phyloP scores from a whole-genome alignment of 2,888 invertebrate species.

The Pyrgus malvae region DNA sequence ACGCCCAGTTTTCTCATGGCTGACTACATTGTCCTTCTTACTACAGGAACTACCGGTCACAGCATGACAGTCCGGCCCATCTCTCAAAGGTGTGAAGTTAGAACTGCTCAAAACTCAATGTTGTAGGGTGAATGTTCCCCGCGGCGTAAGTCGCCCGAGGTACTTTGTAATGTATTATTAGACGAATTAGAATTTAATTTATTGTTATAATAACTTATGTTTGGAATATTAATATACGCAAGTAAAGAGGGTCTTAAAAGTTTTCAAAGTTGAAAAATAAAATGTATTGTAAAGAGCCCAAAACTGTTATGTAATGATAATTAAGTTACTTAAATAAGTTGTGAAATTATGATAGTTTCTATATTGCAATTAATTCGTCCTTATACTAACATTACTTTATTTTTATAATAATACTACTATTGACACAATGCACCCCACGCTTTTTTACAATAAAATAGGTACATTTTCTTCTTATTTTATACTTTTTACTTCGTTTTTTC shows the following conservation, averaged over 20 bases:
- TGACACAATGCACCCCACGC: no score
- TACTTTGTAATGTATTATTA: constrained; percentile 57
- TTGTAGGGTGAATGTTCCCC: constrained; percentile 41
- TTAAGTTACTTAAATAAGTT: no score
- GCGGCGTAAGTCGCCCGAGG: constrained; percentile 48
- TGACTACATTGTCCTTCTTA: constrained; percentile 33
- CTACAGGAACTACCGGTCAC: constrained; percentile 48
- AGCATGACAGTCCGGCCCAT: constrained; percentile 55
- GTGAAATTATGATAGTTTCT: no score
- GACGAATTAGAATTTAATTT: constrained; percentile 63
- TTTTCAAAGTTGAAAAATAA: neutral
- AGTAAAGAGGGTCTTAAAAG: neutral
- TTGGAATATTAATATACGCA: constrained; percentile 3
- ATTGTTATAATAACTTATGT: constrained; percentile 46
- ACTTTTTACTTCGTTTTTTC: no score
- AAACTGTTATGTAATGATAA: no score
- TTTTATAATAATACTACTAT: no score
- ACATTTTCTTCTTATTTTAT: no score
- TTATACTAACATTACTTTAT: no score
- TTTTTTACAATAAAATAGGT: no score
- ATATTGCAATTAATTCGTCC: no score
- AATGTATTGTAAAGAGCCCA: neutral
- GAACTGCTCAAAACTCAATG: neutral
- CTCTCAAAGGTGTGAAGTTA: neutral
- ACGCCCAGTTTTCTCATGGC: constrained; percentile 48